A percentile compares a stretch with the other conserved stretches of the same genome.
Evolutionary conservation across 2,888 invertebrate species (phyloP).

Genomic region (Prenolepis imparis): DNA sequence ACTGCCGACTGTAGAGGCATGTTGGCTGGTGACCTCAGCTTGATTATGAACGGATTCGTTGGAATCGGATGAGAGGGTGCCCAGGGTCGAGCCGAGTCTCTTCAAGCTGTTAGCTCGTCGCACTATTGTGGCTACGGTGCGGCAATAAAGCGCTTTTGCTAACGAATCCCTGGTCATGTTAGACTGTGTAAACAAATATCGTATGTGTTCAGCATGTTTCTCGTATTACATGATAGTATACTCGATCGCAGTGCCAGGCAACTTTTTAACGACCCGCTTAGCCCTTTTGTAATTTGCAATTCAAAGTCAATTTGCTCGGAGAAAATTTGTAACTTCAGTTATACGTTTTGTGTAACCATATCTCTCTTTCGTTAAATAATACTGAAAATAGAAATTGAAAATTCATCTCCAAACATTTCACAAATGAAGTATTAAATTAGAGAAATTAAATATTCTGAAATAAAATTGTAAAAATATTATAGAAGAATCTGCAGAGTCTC

Average conservation of each 20-base stretch:
- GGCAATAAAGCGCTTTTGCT: conserved; percentile 96
- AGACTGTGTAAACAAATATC: conserved; percentile 87
- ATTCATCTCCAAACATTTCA: not conserved
- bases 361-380: not conserved
- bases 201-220: conserved; percentile 59
- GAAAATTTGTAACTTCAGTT: not conserved
- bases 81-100: conserved; percentile 93
- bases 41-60: conserved; percentile 97
- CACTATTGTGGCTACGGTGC: conserved; percentile 97
- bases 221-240: not conserved
- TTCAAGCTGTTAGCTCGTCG: conserved; percentile 97
- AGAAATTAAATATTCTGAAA: not conserved
- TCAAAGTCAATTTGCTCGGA: not conserved
- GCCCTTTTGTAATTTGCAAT: not conserved
- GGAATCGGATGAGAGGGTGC: conserved; percentile 95
- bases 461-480: not conserved
- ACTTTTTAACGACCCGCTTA: not conserved
- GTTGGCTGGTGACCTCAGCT: conserved; percentile 94
- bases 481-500: not conserved
- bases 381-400: not conserved
- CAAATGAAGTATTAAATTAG: not conserved
- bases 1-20: conserved; percentile 92
- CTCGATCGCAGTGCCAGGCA: not conserved
- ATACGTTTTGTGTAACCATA: not conserved
- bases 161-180: conserved; percentile 95